Evolutionary conservation across 2,797 vertebrate genomes (phyloP).

Genomic region (Anomalospiza imberbis): DNA sequence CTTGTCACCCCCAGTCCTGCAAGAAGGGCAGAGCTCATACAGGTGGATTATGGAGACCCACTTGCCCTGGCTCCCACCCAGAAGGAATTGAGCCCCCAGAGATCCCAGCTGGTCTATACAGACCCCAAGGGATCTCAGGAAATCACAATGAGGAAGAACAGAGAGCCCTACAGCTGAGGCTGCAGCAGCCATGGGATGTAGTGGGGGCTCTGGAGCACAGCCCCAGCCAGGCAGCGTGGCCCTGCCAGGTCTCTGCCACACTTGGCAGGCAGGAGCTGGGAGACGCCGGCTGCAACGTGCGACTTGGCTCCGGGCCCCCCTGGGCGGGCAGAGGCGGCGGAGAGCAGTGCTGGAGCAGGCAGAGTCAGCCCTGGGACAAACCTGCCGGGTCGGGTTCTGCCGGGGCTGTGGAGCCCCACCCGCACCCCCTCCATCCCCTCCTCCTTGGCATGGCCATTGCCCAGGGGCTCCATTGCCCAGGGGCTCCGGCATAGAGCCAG

Average conservation of each 20-base stretch:
- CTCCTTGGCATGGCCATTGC: rapidly evolving
- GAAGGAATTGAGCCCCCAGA: not conserved
- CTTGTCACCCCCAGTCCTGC: not conserved
- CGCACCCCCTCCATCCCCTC: not conserved
- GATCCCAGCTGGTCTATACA: too few species aligned
- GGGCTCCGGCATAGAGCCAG: not conserved
- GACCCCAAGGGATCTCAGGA: not conserved
- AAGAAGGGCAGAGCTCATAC: not conserved
- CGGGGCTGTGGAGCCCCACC: not conserved
- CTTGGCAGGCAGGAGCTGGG: slow-evolving; percentile 36
- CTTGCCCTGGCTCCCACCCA: not conserved
- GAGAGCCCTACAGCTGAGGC: rapidly evolving
- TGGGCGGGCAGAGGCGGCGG: not conserved
- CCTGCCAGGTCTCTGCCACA: slow-evolving; percentile 33
- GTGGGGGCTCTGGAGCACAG: not conserved
- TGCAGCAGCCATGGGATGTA: not conserved
- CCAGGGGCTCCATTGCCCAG: not conserved
- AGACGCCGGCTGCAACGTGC: not conserved
- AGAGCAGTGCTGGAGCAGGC: not conserved
- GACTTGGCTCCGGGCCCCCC: not conserved
- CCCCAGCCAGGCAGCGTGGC: not conserved
- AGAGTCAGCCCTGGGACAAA: not conserved
- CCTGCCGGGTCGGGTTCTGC: not conserved
- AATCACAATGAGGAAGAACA: not conserved
- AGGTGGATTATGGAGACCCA: not conserved